Evolutionary conservation across 2,888 invertebrate genomes (phyloP).

Genomic region (Tenthredo amoena): DNA sequence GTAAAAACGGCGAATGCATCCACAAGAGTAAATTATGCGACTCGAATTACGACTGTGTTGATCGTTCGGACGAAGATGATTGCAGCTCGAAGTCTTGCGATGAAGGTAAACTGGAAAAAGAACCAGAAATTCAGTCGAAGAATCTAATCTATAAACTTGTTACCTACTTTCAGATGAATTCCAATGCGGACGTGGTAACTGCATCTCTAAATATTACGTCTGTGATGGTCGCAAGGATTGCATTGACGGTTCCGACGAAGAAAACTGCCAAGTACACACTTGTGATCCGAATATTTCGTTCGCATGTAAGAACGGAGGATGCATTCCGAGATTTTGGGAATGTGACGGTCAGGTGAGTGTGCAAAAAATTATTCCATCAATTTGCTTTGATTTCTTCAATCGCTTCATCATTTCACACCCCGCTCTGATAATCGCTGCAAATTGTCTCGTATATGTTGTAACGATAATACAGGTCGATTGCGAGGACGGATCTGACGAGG

Average conservation of each 20-base stretch:
- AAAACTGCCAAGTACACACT: constrained; percentile 76
- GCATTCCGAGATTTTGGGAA: constrained; percentile 76
- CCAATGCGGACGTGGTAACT: constrained; percentile 85
- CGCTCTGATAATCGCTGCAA: constrained; percentile 73
- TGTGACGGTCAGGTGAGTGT: constrained; percentile 75
- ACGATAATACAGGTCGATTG: constrained; percentile 67
- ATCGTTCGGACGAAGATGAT: constrained; percentile 81
- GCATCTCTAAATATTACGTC: constrained; percentile 84
- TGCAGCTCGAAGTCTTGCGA: constrained; percentile 73
- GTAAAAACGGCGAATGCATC: constrained; percentile 81
- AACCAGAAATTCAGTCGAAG: not conserved
- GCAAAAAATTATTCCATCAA: not conserved
- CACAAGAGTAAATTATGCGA: constrained; percentile 78
- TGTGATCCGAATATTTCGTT: constrained; percentile 69
- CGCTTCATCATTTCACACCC: not conserved
- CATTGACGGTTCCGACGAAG: constrained; percentile 86
- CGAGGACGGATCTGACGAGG: constrained; percentile 74
- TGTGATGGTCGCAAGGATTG: constrained; percentile 91
- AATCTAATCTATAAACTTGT: constrained; percentile 34
- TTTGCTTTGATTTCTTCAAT: not conserved
- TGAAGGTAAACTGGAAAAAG: constrained; percentile 48
- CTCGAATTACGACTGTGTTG: constrained; percentile 79
- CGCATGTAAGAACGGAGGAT: constrained; percentile 72
- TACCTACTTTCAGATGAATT: constrained; percentile 75
- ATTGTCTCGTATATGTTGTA: not conserved